These are phyloP conservation scores for Artibeus jamaicensis DNA, from an alignment of 2,797 vertebrate species.

Conservation along the genomic window DNA sequence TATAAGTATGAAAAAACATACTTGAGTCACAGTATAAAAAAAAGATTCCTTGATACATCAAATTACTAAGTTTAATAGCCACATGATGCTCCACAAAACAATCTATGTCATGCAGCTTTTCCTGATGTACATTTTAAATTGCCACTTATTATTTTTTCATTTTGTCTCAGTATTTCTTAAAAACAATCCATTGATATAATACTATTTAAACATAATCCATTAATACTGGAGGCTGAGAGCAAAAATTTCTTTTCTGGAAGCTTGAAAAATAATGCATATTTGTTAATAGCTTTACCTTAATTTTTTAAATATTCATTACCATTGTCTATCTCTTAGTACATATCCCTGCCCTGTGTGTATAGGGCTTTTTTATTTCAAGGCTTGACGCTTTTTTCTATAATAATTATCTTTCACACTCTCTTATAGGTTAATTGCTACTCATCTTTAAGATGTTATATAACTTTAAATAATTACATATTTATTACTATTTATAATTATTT, in stretches of 20 bases:
- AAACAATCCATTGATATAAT: neutral
- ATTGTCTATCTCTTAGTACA: neutral
- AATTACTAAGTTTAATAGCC: neutral
- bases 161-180: neutral
- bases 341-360: neutral
- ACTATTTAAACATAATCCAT: neutral
- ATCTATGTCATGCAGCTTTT: neutral
- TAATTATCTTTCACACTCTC: neutral
- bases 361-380: neutral
- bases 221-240: neutral
- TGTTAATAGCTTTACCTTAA: neutral
- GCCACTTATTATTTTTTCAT: neutral
- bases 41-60: neutral
- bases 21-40: neutral
- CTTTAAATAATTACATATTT: neutral
- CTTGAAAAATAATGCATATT: neutral
- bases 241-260: neutral
- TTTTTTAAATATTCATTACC: neutral
- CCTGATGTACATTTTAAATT: neutral
- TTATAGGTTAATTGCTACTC: neutral
- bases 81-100: neutral
- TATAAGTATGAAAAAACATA: neutral
- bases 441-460: neutral
- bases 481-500: neutral
- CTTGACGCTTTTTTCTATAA: neutral